Evolutionary conservation across 2,113 vertebrate species (phyloP).

Genomic region (Thermophis baileyi): DNA sequence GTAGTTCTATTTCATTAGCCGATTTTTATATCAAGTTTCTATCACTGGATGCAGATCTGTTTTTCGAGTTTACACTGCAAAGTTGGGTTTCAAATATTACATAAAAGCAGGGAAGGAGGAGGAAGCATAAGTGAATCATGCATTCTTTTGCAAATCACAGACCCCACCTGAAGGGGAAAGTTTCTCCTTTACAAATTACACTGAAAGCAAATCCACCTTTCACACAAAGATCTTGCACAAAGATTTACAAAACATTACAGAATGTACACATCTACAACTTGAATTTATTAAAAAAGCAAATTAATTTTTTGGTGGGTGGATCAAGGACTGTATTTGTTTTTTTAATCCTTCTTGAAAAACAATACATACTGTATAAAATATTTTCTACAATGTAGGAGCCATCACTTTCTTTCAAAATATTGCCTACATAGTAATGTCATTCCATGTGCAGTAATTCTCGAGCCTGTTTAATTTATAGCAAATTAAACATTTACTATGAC

Average conservation of each 20-base stretch:
- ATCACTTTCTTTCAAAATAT: neutral
- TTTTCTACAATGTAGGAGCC: neutral
- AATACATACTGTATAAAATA: neutral
- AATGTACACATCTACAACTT: neutral
- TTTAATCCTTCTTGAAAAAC: neutral
- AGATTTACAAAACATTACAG: neutral
- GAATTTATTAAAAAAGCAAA: neutral
- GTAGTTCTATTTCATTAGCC: neutral
- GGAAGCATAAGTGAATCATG: neutral
- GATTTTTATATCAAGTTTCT: neutral
- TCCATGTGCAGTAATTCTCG: neutral
- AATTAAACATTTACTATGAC: neutral
- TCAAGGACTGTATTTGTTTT: neutral
- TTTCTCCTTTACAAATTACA: neutral
- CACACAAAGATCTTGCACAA: neutral
- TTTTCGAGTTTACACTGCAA: neutral
- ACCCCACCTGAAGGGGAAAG: neutral
- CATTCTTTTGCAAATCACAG: neutral
- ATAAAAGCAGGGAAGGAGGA: neutral
- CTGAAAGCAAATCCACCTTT: neutral
- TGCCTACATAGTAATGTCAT: neutral
- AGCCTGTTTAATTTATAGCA: neutral
- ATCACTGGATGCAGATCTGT: neutral
- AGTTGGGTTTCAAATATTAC: neutral
- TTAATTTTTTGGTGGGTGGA: accelerated